Base-by-base conservation (phyloP, 2,797 vertebrate genomes). In the Anas bahamensis region DNA sequence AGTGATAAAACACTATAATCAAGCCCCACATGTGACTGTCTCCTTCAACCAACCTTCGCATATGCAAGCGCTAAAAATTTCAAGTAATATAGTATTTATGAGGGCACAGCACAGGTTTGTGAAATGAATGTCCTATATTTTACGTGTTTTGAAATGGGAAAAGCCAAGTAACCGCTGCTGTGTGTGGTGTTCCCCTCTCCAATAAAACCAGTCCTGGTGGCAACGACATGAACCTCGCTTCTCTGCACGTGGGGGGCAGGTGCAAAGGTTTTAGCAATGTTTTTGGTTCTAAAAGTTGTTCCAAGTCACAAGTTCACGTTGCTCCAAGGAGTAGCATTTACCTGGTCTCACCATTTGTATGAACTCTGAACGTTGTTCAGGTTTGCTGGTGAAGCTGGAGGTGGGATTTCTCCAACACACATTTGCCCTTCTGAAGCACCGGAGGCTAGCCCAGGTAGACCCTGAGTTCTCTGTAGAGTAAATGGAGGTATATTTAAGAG, bases 1-100 rank as follows among this genome's bases (percentile, higher is more conserved):
- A 95, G 72, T 92, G 94, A 91, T 80, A 86, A 97, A 97, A 92
- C 78, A 95, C 96, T 96, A 80, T 95, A 96, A 96, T 97, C 92
- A 95, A 93, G 37, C 35, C 65, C 64, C 65, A 64, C 74, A 66
- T 39, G 80, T 88, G 89, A 95, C 80, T 86, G 13, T 83, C 72
- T 78, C 85, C 66, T 95, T 92, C 91, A 88, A 78, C 39, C 53
- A 95, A 75, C 44, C 53, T 72, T 88, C 3, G 4, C 65, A 65
- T 86, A 64, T 0, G 0, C 44, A 92, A 95, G 60, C 44, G 26
- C 71, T 88, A 52, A 42, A 79, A 59, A 76, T 84, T 92, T 86
- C 53, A 70, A 64, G 73, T 68, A 2, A 7, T 64, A n/a, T 17
- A 52, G 71, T 59, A 61, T 77, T 89, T 89, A 84, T 77, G 69